These are phyloP conservation scores for Pseudolycoriella hygida DNA, from an alignment of 2,888 invertebrate species.

Conservation along the genomic window DNA sequence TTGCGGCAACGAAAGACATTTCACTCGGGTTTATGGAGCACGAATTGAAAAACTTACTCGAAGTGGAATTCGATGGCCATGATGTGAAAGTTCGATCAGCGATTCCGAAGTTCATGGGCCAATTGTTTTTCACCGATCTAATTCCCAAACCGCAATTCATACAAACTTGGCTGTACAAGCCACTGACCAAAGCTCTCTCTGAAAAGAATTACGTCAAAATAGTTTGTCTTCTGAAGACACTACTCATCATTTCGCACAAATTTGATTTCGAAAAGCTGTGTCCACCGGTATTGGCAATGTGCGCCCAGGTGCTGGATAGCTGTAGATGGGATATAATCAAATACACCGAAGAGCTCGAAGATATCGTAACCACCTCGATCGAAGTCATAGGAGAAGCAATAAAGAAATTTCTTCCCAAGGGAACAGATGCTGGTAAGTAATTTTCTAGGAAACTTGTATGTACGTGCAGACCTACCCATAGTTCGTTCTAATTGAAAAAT, in stretches of 20 bases:
- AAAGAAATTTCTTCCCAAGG: constrained; percentile 17
- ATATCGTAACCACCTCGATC: constrained; percentile 17
- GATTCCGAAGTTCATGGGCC: neutral
- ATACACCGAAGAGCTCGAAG: constrained; percentile 17
- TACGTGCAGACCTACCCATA: no score
- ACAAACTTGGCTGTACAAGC: constrained; percentile 1
- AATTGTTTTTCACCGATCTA: neutral
- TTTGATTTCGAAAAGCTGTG: constrained; percentile 17
- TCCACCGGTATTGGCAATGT: constrained; percentile 19
- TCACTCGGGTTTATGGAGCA: constrained; percentile 14
- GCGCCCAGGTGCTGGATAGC: constrained; percentile 20
- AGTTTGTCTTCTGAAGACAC: constrained; percentile 13
- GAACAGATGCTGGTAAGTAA: constrained; percentile 17
- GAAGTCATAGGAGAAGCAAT: constrained; percentile 16
- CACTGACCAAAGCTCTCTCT: neutral
- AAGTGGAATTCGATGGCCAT: neutral
- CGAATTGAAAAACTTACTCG: neutral
- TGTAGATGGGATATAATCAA: constrained; percentile 20
- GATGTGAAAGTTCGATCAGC: neutral
- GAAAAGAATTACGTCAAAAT: neutral
- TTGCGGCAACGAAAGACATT: constrained; percentile 13
- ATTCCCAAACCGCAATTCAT: constrained; percentile 1
- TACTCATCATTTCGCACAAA: constrained; percentile 15
- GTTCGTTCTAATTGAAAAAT: no score
- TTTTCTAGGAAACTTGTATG: no score